Conservation (phyloP, 2,797 vertebrate species). For the Semaprochilodus insignis region DNA sequence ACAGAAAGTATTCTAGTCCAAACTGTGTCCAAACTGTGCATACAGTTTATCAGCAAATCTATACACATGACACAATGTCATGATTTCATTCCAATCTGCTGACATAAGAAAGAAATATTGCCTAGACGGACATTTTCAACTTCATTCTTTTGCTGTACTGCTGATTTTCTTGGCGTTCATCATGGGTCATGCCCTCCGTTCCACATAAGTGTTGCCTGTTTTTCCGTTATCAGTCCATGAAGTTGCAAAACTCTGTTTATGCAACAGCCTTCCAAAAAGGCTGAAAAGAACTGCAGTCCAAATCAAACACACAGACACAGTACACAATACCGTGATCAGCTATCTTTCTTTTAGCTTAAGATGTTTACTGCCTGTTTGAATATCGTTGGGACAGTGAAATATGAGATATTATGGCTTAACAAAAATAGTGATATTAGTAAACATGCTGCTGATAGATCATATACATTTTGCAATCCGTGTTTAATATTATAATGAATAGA, state of each 20-base stretch:
- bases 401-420: no score
- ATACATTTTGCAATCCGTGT: no score
- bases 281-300: not conserved
- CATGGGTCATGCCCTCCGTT: not conserved
- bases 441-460: no score
- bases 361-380: no score
- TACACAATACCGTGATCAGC: no score
- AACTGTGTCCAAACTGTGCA: no score
- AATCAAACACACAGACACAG: not conserved
- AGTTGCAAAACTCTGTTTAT: not conserved
- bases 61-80: constrained; percentile 24
- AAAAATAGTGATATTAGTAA: no score
- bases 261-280: not conserved
- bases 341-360: no score
- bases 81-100: not conserved
- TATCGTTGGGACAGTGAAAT: no score
- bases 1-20: constrained; percentile 16
- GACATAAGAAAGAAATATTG: constrained; percentile 15
- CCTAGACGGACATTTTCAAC: not conserved
- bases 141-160: not conserved
- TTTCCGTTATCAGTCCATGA: not conserved
- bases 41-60: not conserved
- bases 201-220: not conserved
- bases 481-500: no score
- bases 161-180: not conserved